Conservation (phyloP, 2,797 vertebrate genomes). For the Uromys caudimaculatus region DNA sequence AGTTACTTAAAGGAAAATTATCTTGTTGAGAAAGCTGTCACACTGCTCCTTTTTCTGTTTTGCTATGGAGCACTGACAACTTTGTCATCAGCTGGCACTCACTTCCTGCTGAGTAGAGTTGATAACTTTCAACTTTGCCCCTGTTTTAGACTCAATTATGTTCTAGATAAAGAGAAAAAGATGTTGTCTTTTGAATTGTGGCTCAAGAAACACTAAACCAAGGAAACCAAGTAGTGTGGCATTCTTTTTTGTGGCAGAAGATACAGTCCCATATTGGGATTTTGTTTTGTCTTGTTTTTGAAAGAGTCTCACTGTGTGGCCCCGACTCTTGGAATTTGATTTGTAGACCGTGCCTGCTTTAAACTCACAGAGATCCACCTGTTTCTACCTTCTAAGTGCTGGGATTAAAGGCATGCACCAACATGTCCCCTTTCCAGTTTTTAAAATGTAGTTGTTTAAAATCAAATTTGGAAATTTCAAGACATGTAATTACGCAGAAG, state of each 20-base stretch:
- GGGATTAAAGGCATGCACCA: background rate
- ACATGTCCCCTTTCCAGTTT: background rate
- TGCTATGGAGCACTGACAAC: background rate
- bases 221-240: background rate
- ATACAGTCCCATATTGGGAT: background rate
- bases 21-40: constrained; percentile 36
- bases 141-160: constrained; percentile 1
- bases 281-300: background rate
- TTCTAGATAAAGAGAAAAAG: background rate
- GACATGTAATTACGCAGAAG: background rate
- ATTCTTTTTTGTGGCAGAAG: background rate
- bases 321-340: background rate
- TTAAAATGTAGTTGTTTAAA: constrained; percentile 25
- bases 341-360: background rate
- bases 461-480: background rate
- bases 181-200: constrained; percentile 34
- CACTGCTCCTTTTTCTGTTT: constrained; percentile 41
- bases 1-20: constrained; percentile 30
- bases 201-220: background rate
- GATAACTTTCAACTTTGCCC: constrained; percentile 22
- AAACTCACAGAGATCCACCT: background rate
- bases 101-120: background rate
- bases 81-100: background rate
- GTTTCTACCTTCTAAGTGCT: background rate
- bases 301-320: background rate